phyloP scores from a whole-genome alignment of 2,113 vertebrate genomes.

The Talpa occidentalis region DNA sequence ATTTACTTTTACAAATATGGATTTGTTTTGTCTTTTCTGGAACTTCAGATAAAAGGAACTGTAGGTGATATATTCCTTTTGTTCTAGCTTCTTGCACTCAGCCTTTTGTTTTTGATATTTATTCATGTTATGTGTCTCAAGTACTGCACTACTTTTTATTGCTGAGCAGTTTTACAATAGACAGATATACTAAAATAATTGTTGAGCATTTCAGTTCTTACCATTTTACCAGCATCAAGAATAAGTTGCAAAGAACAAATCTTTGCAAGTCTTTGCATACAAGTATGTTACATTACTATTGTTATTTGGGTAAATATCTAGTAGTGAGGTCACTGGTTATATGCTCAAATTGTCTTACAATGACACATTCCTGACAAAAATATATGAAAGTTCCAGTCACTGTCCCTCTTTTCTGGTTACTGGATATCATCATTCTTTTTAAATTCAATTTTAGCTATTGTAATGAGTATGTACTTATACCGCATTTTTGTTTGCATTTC shows the following conservation, averaged over 20 bases:
- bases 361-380: neutral
- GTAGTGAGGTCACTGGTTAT: neutral
- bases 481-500: neutral
- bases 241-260: neutral
- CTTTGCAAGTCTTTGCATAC: neutral
- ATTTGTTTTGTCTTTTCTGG: neutral
- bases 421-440: neutral
- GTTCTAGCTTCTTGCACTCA: neutral
- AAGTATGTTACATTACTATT: neutral
- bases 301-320: neutral
- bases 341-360: neutral
- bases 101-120: neutral
- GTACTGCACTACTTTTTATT: neutral
- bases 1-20: neutral
- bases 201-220: neutral
- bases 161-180: neutral
- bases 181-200: neutral
- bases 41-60: neutral
- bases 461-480: neutral
- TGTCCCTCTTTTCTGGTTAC: neutral
- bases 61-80: neutral
- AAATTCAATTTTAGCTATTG: neutral
- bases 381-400: neutral
- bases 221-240: neutral
- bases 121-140: neutral